A percentile compares a stretch with the other conserved stretches of the same genome.
Evolutionary conservation across 2,113 vertebrate species (phyloP).

Genomic region (Smithornis capensis): DNA sequence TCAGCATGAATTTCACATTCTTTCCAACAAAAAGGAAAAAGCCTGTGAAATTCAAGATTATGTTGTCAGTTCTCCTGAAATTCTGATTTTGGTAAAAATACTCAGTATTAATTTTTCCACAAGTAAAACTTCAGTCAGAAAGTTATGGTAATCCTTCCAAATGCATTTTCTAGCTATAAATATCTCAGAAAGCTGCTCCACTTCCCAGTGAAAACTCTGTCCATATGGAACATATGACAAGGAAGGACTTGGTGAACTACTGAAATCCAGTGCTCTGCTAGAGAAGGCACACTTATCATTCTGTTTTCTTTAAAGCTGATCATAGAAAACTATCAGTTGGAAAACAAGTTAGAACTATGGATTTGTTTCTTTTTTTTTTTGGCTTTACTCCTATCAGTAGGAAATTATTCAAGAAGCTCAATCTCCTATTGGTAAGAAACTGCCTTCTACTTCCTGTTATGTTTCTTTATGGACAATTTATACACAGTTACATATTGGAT

Average conservation of each 20-base stretch:
- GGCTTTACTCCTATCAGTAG: not conserved
- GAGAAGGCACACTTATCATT: not conserved
- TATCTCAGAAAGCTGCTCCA: conserved; percentile 35
- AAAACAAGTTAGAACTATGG: not conserved
- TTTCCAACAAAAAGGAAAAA: not conserved
- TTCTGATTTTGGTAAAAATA: conserved; percentile 38
- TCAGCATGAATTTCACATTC: not conserved
- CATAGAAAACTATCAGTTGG: not conserved
- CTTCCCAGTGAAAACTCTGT: conserved; percentile 42
- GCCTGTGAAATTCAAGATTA: conserved; percentile 6
- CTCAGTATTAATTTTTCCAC: conserved; percentile 29
- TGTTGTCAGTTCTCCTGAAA: conserved; percentile 1
- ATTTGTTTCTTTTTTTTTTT: not conserved
- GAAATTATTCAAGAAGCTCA: not conserved
- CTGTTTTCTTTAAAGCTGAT: not conserved
- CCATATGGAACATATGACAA: conserved; percentile 57
- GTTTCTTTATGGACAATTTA: not conserved
- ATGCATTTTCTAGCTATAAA: conserved; percentile 49
- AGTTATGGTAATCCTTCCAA: conserved; percentile 43
- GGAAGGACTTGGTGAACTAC: conserved; percentile 44
- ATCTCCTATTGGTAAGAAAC: not conserved
- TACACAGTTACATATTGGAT: not conserved
- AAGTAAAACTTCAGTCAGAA: conserved; percentile 42
- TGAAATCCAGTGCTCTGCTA: not conserved
- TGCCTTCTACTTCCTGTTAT: not conserved